Evolutionary conservation across 2,113 vertebrate genomes (phyloP).

Genomic region (Zeus faber): DNA sequence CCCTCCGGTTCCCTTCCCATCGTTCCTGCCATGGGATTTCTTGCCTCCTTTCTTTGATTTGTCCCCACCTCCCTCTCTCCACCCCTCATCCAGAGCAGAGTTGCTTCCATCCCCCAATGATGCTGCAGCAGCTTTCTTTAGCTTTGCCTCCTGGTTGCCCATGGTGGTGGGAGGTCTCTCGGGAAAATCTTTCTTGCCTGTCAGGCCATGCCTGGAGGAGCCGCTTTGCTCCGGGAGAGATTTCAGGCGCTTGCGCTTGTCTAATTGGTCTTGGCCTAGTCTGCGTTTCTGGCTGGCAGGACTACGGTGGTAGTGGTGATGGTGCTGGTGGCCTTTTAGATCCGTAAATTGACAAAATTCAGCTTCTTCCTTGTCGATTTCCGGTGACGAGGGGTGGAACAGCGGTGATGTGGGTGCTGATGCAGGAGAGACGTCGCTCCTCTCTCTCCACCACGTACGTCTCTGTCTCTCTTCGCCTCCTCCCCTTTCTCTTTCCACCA

Average conservation of each 20-base stretch:
- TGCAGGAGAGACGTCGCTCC: constrained; percentile 64
- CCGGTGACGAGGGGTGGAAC: constrained; percentile 56
- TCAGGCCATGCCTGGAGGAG: constrained; percentile 79
- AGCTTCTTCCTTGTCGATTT: constrained; percentile 44
- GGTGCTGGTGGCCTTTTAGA: constrained; percentile 17
- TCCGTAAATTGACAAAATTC: constrained; percentile 13
- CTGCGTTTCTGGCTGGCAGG: constrained; percentile 4
- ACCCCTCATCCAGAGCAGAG: constrained; percentile 76
- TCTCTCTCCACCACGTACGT: constrained; percentile 18
- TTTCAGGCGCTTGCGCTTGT: constrained; percentile 26
- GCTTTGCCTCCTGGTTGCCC: constrained; percentile 97
- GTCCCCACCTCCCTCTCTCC: constrained; percentile 81
- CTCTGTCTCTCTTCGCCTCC: neutral
- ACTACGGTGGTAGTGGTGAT: constrained; percentile 16
- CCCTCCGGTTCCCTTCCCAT: constrained; percentile 76
- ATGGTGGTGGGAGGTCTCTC: constrained; percentile 68
- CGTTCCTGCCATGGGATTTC: constrained; percentile 80
- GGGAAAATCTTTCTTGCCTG: constrained; percentile 29
- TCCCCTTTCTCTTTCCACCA: constrained; percentile 40
- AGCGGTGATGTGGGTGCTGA: constrained; percentile 61
- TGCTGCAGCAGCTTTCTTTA: constrained; percentile 73
- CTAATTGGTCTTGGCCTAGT: constrained; percentile 9
- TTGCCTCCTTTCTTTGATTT: constrained; percentile 87
- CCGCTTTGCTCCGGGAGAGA: neutral
- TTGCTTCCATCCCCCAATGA: constrained; percentile 75